These are phyloP conservation scores for Augochlora pura DNA, from an alignment of 1,140 invertebrate species.

Conservation along the genomic window DNA sequence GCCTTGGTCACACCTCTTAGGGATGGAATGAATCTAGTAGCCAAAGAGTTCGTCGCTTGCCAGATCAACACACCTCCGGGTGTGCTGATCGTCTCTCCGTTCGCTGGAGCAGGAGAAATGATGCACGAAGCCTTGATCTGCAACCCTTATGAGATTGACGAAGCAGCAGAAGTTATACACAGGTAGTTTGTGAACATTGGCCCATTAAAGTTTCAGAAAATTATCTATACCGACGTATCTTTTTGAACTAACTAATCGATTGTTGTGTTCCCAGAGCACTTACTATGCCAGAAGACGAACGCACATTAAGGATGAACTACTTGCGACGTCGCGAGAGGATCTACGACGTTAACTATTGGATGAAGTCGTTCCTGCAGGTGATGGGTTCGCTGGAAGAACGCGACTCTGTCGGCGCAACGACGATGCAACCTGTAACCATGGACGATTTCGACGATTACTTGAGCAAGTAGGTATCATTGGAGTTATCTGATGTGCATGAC, in stretches of 20 bases:
- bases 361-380: slow-evolving; percentile 91
- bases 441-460: slow-evolving; percentile 94
- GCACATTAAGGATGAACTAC: slow-evolving; percentile 92
- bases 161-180: slow-evolving; percentile 92
- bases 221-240: neutral
- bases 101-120: slow-evolving; percentile 94
- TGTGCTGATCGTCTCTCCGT: slow-evolving; percentile 93
- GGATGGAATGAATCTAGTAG: slow-evolving; percentile 96
- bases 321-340: slow-evolving; percentile 89
- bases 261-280: slow-evolving; percentile 82
- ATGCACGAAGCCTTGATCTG: slow-evolving; percentile 95
- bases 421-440: slow-evolving; percentile 91
- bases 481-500: slow-evolving; percentile 64
- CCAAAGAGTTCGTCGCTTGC: slow-evolving; percentile 96
- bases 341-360: slow-evolving; percentile 94
- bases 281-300: slow-evolving; percentile 94
- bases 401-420: slow-evolving; percentile 89
- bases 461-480: slow-evolving; percentile 84
- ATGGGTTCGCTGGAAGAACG: slow-evolving; percentile 91
- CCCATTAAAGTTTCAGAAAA: neutral
- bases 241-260: neutral
- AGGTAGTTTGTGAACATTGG: slow-evolving; percentile 77
- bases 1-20: slow-evolving; percentile 92
- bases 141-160: slow-evolving; percentile 94
- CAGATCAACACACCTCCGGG: slow-evolving; percentile 93